Evolutionary conservation across 2,888 invertebrate species (phyloP).

Genomic region (Pyrrhosoma nymphula): DNA sequence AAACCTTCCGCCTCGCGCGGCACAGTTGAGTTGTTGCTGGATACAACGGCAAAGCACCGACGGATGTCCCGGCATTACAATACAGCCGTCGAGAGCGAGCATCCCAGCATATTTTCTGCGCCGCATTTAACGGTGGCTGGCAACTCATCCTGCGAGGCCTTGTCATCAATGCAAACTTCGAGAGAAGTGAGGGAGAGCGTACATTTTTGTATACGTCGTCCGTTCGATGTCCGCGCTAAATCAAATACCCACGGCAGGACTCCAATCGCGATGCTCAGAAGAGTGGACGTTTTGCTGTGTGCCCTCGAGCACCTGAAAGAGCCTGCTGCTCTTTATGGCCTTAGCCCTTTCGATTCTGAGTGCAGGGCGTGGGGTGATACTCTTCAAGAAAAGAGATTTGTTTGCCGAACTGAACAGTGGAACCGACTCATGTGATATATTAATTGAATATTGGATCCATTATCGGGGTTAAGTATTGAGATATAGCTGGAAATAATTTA

Average conservation of each 20-base stretch:
- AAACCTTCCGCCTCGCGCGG: constrained; percentile 14
- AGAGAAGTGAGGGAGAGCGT: background rate
- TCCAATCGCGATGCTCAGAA: background rate
- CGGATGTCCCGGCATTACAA: background rate
- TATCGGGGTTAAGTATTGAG: too few relatives aligned
- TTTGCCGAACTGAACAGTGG: too few relatives aligned
- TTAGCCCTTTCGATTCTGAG: background rate
- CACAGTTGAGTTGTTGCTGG: background rate
- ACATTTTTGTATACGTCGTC: background rate
- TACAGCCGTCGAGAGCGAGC: background rate
- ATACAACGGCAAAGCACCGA: background rate
- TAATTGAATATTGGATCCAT: too few relatives aligned
- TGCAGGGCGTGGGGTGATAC: background rate
- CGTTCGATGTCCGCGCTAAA: background rate
- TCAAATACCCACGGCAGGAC: background rate
- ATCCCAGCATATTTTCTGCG: background rate
- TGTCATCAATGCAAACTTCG: background rate
- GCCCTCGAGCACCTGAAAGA: background rate
- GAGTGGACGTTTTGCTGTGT: background rate
- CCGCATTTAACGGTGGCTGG: background rate
- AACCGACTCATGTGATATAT: too few relatives aligned
- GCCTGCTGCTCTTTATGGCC: background rate
- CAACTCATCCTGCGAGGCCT: background rate
- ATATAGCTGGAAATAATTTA: too few relatives aligned
- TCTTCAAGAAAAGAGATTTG: too few relatives aligned